phyloP scores from a whole-genome alignment of 2,888 invertebrate species.

The Copidosoma aretas region DNA sequence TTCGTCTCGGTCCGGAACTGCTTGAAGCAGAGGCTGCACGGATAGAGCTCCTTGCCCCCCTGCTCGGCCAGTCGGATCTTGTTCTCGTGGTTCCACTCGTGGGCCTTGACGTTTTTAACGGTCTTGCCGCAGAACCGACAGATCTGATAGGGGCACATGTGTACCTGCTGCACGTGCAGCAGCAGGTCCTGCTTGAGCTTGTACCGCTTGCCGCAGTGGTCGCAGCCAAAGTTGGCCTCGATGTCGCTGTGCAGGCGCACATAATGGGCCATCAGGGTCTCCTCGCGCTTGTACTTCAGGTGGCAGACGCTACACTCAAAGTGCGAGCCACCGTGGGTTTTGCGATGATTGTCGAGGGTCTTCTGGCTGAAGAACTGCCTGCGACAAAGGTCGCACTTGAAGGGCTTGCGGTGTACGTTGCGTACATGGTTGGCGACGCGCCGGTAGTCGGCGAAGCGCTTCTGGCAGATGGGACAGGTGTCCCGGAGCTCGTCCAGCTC shows the following conservation, averaged over 20 bases:
- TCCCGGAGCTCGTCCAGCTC: constrained; percentile 38
- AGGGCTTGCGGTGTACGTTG: constrained; percentile 43
- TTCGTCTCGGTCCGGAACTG: constrained; percentile 49
- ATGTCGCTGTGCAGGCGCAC: constrained; percentile 34
- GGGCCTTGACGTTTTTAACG: constrained; percentile 48
- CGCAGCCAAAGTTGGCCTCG: constrained; percentile 45
- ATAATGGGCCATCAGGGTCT: constrained; percentile 28
- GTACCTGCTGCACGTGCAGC: constrained; percentile 45
- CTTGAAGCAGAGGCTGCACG: constrained; percentile 48
- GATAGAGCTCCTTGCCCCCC: constrained; percentile 38
- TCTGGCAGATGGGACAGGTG: constrained; percentile 48
- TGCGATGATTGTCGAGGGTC: constrained; percentile 46
- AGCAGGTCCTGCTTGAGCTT: constrained; percentile 56
- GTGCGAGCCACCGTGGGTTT: constrained; percentile 48
- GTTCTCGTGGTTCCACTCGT: constrained; percentile 52
- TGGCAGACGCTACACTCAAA: constrained; percentile 52
- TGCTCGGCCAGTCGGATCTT: constrained; percentile 23
- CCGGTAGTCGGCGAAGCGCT: constrained; percentile 40
- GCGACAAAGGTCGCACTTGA: constrained; percentile 46
- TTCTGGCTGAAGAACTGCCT: constrained; percentile 42
- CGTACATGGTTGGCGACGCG: constrained; percentile 44
- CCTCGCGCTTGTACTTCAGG: constrained; percentile 52
- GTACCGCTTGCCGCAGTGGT: constrained; percentile 53
- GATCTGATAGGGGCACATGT: constrained; percentile 40
- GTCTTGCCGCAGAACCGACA: constrained; percentile 52